Conservation (phyloP, 2,888 invertebrate genomes). For the Eristalis tenax region DNA sequence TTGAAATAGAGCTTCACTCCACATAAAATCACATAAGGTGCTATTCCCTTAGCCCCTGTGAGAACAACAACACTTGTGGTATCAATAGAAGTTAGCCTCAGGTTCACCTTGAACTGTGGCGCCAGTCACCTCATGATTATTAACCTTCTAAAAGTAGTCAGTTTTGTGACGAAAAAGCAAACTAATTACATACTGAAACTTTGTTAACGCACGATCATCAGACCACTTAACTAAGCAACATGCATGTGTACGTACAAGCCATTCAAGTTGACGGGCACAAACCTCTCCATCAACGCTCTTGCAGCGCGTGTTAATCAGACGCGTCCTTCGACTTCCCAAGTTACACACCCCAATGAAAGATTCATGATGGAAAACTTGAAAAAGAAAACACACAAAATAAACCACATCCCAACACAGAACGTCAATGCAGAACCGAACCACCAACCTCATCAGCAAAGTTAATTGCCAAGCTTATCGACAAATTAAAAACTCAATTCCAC, state of each 20-base stretch:
- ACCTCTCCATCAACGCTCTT: not conserved
- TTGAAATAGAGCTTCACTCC: no score
- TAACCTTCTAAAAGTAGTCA: no score
- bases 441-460: slow-evolving; percentile 40
- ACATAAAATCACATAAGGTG: no score
- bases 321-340: not conserved
- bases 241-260: not conserved
- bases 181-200: not conserved
- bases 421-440: slow-evolving; percentile 24
- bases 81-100: no score
- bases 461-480: slow-evolving; percentile 64
- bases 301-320: not conserved
- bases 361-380: not conserved
- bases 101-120: no score
- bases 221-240: not conserved
- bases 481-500: slow-evolving; percentile 69
- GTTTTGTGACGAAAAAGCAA: no score
- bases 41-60: no score
- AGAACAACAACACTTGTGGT: no score
- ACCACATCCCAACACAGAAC: slow-evolving; percentile 10
- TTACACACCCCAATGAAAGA: not conserved
- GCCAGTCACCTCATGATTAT: no score
- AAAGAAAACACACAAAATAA: not conserved
- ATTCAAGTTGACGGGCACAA: not conserved
- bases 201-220: not conserved